Conservation (phyloP, 2,888 invertebrate species). For the Agriopis aurantiaria region DNA sequence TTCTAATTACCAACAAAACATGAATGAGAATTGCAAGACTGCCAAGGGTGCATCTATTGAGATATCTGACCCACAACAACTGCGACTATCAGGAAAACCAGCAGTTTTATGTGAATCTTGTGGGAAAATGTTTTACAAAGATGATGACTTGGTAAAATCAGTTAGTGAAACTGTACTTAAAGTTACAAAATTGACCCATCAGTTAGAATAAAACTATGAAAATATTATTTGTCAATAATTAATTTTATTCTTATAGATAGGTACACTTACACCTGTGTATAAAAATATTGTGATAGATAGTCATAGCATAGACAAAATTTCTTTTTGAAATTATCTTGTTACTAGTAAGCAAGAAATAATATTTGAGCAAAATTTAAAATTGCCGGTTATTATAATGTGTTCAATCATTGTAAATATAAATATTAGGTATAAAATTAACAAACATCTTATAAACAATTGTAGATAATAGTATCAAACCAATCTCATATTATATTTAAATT, state of each 20-base stretch:
- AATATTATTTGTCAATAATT: constrained; percentile 26
- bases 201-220: constrained; percentile 26
- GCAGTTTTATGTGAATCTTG: constrained; percentile 91
- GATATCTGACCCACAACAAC: constrained; percentile 79
- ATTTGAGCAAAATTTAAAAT: not conserved
- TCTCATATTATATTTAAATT: not conserved
- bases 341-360: constrained; percentile 3
- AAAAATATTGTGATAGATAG: constrained; percentile 36
- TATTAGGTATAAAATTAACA: constrained; percentile 29
- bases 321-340: not conserved
- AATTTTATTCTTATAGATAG: constrained; percentile 17
- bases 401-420: not conserved
- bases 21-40: constrained; percentile 73
- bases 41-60: constrained; percentile 85
- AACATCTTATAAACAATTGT: not conserved
- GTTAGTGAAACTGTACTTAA: constrained; percentile 59
- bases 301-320: not conserved
- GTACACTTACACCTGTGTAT: constrained; percentile 18
- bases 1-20: constrained; percentile 26
- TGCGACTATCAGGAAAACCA: constrained; percentile 77
- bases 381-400: not conserved
- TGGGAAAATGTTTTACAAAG: constrained; percentile 92
- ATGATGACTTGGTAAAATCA: constrained; percentile 65
- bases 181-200: constrained; percentile 56
- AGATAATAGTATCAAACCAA: not conserved